Evolutionary conservation across 92 coral and sea anemone species (phyloP).

Genomic region (Paramuricea clavata): DNA sequence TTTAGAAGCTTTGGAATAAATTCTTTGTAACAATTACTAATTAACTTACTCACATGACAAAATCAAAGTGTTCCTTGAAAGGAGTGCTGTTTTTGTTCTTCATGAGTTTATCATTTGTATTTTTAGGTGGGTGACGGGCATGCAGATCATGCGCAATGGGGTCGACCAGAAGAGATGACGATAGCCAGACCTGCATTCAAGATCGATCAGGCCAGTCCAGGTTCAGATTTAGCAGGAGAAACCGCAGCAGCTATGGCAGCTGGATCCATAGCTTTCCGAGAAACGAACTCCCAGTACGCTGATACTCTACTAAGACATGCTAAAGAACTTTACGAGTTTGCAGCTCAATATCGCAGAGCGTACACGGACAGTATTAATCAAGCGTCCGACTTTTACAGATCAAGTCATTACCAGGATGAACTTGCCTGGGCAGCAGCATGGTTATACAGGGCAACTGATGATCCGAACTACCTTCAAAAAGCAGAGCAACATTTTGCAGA

Average conservation of each 20-base stretch:
- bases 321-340: conserved; percentile 78
- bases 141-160: conserved; percentile 86
- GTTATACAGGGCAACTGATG: conserved; percentile 84
- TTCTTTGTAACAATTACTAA: no score
- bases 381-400: conserved; percentile 76
- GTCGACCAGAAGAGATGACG: conserved; percentile 95
- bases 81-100: not conserved
- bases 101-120: not conserved
- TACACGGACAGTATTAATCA: conserved; percentile 82
- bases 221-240: conserved; percentile 92
- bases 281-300: conserved; percentile 67
- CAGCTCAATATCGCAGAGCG: conserved; percentile 80
- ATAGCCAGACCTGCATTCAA: conserved; percentile 88
- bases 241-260: conserved; percentile 97
- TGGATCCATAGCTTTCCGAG: conserved; percentile 78
- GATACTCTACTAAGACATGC: conserved; percentile 76
- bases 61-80: no score
- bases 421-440: conserved; percentile 96
- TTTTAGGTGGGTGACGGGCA: conserved; percentile 85
- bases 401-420: conserved; percentile 76
- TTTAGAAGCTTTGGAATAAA: no score
- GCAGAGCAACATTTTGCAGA: conserved; percentile 76
- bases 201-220: conserved; percentile 77
- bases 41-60: no score
- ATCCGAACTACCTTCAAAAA: conserved; percentile 59